Percentiles rank a stretch among this genome's conserved stretches.
Conservation (phyloP, 2,888 invertebrate genomes). For the Thereva unica region DNA sequence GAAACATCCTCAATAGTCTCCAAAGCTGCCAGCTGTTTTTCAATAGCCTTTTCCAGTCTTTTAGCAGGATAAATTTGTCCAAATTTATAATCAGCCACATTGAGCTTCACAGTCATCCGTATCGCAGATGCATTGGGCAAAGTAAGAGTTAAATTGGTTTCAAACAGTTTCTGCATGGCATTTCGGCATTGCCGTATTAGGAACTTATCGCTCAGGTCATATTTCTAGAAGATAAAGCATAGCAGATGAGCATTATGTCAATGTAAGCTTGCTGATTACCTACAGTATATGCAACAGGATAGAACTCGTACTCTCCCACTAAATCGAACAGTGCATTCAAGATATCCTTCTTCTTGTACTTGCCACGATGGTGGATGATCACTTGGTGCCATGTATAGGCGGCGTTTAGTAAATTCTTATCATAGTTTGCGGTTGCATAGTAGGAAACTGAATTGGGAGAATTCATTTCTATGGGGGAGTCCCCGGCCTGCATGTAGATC, state of each 20-base stretch:
- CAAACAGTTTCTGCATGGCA: constrained; percentile 37
- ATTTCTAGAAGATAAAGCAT: constrained; percentile 24
- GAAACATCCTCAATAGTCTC: constrained; percentile 33
- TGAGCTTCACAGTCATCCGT: constrained; percentile 24
- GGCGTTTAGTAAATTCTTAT: constrained; percentile 5
- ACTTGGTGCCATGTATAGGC: constrained; percentile 31
- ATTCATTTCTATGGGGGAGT: constrained; percentile 23
- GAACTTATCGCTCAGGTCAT: constrained; percentile 25
- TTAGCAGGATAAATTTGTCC: constrained; percentile 41
- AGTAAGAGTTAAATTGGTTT: constrained; percentile 8
- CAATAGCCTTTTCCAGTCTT: constrained; percentile 36
- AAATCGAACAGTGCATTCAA: constrained; percentile 31
- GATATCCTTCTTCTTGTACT: constrained; percentile 24
- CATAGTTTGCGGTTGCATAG: constrained; percentile 12
- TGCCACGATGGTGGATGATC: constrained; percentile 18
- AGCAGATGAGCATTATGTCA: background rate
- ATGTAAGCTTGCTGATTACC: background rate
- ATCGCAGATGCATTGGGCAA: constrained; percentile 14
- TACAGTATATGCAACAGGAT: constrained; percentile 39
- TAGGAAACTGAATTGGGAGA: constrained; percentile 6
- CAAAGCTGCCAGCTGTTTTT: constrained; percentile 21
- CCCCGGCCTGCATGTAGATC: constrained; percentile 7
- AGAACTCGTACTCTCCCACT: constrained; percentile 36
- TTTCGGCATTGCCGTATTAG: constrained; percentile 34
- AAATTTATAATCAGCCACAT: constrained; percentile 31